These are phyloP conservation scores for Dolichomitus sp. DNA, from an alignment of 2,888 invertebrate genomes.

Conservation along the genomic window DNA sequence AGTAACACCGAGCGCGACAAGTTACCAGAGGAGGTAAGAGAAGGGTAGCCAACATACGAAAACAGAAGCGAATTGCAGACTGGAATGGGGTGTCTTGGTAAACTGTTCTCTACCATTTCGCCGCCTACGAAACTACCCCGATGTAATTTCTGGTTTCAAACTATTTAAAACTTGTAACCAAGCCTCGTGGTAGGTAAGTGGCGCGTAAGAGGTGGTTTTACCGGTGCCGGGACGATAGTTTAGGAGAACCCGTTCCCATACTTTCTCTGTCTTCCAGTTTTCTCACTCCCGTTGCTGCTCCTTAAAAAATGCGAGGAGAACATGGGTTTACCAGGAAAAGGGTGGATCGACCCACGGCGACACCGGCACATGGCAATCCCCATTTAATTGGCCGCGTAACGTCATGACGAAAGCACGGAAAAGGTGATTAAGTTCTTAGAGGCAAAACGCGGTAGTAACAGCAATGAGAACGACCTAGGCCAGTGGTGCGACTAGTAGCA, in stretches of 20 bases:
- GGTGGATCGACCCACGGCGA: neutral
- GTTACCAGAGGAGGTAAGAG: conserved; percentile 2
- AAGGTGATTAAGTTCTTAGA: conserved; percentile 67
- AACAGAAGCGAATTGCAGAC: conserved; percentile 43
- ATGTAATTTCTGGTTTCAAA: conserved; percentile 70
- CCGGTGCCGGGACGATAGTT: conserved; percentile 30
- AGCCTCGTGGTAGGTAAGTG: conserved; percentile 63
- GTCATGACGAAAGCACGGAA: conserved; percentile 61
- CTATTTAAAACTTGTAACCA: conserved; percentile 73
- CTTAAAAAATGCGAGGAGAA: conserved; percentile 27
- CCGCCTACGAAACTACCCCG: conserved; percentile 61
- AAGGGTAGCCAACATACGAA: conserved; percentile 8
- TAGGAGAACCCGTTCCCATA: neutral
- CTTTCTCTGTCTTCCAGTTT: neutral
- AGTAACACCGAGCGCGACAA: conserved; percentile 34
- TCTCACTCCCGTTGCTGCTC: neutral
- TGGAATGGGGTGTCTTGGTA: conserved; percentile 9
- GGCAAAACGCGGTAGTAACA: conserved; percentile 52
- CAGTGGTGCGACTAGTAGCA: conserved; percentile 12
- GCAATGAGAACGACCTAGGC: conserved; percentile 36
- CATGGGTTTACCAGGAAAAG: conserved; percentile 38
- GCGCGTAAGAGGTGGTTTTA: conserved; percentile 56
- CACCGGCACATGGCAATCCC: conserved; percentile 34
- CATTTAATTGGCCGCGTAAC: conserved; percentile 55
- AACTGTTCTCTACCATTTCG: conserved; percentile 33